Base-by-base conservation (phyloP, 2,113 vertebrate species). In the Oreotragus oreotragus region DNA sequence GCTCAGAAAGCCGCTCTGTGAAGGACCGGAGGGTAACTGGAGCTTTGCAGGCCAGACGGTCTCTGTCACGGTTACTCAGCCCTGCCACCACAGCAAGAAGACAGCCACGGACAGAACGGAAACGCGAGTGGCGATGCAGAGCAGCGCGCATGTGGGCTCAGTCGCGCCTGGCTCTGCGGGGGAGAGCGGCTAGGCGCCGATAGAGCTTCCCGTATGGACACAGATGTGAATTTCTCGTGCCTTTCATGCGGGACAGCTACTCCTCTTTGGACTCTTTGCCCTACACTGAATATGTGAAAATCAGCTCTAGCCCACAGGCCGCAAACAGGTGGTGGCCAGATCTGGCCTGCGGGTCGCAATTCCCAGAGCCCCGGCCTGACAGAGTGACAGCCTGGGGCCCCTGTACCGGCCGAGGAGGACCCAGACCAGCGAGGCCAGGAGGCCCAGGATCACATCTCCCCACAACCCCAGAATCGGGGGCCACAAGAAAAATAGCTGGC, bases 111-210 rank as follows among this genome's bases (percentile, higher is more conserved):
- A 53, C n/a, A 14, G 8, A 0, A 7, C 4, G 1, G 1, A 2
- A 6, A 10, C 2, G 2, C 51, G 3, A 1, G 4, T 4, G 43
- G 55, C 45, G 1, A 19, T 0, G 70, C 21, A 25, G 36, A 43
- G 36, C 36, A 14, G 70, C 0, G 1, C 3, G 6, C 3, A 11
- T 13, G 70, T 1, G 0, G 5, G 36, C 70, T 13, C 3, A 13
- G 23, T 15, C 11, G 3, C 0, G 12, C 7, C 23, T 4, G 39
- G 7, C 21, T 39, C 36, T 43, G 36, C 1, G 0, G 23, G 21
- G 0, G 4, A 62, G 6, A 2, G 6, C 5, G 23, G 43, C 79
- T 4, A 1, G 10, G 47, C 10, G 6, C 45, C 89, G 51, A 25
- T 3, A 25, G 33, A 93, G 49, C 45, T 25, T 57, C 7, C 9